Conservation (phyloP, 1,140 invertebrate genomes). For the Drosophila varians region DNA sequence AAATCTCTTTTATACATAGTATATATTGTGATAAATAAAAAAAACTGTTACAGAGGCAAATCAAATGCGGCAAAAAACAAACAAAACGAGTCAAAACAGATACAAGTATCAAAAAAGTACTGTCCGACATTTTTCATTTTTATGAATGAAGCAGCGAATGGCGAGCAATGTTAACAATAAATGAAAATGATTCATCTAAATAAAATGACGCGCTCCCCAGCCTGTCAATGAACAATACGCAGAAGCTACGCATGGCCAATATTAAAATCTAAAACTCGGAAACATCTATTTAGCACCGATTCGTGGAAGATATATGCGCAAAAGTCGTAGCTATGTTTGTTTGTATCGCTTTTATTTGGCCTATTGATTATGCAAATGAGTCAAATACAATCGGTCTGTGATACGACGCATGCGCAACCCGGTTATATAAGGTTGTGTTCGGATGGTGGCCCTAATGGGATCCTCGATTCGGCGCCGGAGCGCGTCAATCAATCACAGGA, state of each 20-base stretch:
- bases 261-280: slow-evolving; percentile 26
- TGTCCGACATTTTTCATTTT: slow-evolving; percentile 60
- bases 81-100: slow-evolving; percentile 8
- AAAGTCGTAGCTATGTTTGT: slow-evolving; percentile 25
- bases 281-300: slow-evolving; percentile 58
- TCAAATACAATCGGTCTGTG: slow-evolving; percentile 13
- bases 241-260: slow-evolving; percentile 26
- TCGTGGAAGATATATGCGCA: slow-evolving; percentile 55
- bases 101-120: slow-evolving; percentile 15
- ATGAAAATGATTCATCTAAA: slow-evolving; percentile 63
- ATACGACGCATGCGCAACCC: slow-evolving; percentile 64
- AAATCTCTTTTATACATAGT: slow-evolving; percentile 24
- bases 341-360: slow-evolving; percentile 25
- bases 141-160: slow-evolving; percentile 57
- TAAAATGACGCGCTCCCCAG: slow-evolving; percentile 45
- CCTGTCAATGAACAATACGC: slow-evolving; percentile 39
- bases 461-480: background rate
- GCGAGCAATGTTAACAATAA: slow-evolving; percentile 48
- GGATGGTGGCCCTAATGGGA: slow-evolving; percentile 50
- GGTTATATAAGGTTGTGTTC: slow-evolving; percentile 46
- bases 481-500: slow-evolving; percentile 49
- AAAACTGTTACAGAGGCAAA: slow-evolving; percentile 49
- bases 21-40: slow-evolving; percentile 24
- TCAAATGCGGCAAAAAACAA: slow-evolving; percentile 61
- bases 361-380: slow-evolving; percentile 64